Percentiles rank a stretch among this genome's conserved stretches.
phyloP scores from a whole-genome alignment of 2,797 vertebrate species.

The Stomatorhinus walkeri region DNA sequence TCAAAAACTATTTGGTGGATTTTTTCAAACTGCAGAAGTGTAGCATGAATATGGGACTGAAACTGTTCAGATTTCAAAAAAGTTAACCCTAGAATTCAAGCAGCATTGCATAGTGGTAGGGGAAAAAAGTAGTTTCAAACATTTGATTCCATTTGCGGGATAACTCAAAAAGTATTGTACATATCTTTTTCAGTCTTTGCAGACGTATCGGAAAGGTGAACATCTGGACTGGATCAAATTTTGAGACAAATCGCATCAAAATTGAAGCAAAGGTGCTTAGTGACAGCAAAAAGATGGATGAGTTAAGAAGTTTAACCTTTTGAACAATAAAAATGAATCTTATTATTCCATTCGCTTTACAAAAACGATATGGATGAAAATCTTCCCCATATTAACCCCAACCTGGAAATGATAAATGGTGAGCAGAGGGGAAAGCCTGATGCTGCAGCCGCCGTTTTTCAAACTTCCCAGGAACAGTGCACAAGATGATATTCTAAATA shows the following conservation, averaged over 20 bases:
- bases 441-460: not conserved
- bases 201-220: not conserved
- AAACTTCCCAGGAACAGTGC: not conserved
- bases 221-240: not conserved
- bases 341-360: not conserved
- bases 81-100: not conserved
- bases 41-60: not conserved
- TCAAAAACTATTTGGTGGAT: not conserved
- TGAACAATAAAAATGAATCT: not conserved
- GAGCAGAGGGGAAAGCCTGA: not conserved
- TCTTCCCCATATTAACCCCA: not conserved
- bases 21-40: not conserved
- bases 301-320: not conserved
- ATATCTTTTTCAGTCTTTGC: not conserved
- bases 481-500: not conserved
- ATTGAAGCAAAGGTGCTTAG: not conserved
- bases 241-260: not conserved
- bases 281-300: not conserved
- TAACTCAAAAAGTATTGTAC: not conserved
- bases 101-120: not conserved
- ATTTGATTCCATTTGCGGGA: not conserved
- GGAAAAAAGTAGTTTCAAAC: not conserved
- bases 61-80: not conserved
- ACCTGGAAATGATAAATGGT: not conserved
- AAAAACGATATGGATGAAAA: not conserved